phyloP scores from a whole-genome alignment of 2,113 vertebrate species.

The Malurus alboscapulatus region DNA sequence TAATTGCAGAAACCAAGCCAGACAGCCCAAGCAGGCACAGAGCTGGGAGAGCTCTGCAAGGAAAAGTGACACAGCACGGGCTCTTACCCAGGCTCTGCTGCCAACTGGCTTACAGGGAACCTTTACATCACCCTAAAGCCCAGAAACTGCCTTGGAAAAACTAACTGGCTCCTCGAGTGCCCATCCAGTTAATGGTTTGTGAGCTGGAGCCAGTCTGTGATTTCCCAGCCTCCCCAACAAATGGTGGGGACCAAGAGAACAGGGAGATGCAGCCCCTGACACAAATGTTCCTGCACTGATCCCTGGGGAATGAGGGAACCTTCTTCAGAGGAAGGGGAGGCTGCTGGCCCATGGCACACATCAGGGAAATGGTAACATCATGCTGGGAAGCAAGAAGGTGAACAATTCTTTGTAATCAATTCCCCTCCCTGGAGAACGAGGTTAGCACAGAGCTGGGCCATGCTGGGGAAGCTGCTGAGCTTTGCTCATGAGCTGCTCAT shows the following conservation, averaged over 20 bases:
- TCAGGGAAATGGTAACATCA: not conserved
- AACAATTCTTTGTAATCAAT: not conserved
- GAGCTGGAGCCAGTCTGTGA: not conserved
- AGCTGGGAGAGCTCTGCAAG: constrained; percentile 20
- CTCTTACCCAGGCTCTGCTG: constrained; percentile 2
- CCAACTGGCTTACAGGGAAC: constrained; percentile 29
- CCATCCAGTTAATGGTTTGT: not conserved
- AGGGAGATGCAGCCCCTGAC: not conserved
- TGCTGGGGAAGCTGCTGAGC: not conserved
- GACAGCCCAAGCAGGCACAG: not conserved
- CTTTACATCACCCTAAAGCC: constrained; percentile 15
- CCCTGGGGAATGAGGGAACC: not conserved
- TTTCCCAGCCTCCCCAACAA: not conserved
- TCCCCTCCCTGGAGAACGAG: not conserved
- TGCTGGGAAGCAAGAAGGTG: not conserved
- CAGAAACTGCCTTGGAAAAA: not conserved
- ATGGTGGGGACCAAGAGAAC: not conserved
- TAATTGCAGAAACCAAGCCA: constrained; percentile 46
- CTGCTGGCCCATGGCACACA: not conserved
- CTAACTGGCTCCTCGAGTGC: not conserved
- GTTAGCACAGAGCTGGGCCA: not conserved
- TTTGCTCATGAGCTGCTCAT: not conserved
- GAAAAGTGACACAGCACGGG: constrained; percentile 39
- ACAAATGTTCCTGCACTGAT: not conserved
- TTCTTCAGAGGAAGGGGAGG: not conserved